A percentile compares a stretch with the other conserved stretches of the same genome.
Evolutionary conservation across 2,113 vertebrate genomes (phyloP).

Genomic region (Heterocephalus glaber): DNA sequence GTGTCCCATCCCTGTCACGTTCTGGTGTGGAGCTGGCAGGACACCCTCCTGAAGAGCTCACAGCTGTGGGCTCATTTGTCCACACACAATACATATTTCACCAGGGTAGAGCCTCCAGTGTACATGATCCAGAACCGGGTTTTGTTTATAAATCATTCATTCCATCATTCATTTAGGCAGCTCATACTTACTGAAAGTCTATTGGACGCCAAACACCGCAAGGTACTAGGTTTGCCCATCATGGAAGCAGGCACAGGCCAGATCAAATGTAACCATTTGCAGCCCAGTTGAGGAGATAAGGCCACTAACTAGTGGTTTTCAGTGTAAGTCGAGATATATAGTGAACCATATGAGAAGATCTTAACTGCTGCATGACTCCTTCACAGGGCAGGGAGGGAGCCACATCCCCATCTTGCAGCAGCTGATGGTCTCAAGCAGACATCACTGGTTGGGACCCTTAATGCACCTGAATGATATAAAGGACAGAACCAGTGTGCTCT

Average conservation of each 20-base stretch:
- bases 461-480: not conserved
- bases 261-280: not conserved
- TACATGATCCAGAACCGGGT: not conserved
- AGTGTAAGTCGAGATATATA: not conserved
- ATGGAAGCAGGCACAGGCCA: not conserved
- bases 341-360: not conserved
- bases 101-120: not conserved
- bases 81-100: not conserved
- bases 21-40: not conserved
- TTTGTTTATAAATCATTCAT: not conserved
- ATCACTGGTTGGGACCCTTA: fast-evolving
- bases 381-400: not conserved
- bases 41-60: not conserved
- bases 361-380: not conserved
- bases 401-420: not conserved
- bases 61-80: not conserved
- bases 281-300: not conserved
- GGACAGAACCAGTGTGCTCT: not conserved
- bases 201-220: not conserved
- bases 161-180: not conserved
- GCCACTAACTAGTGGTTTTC: not conserved
- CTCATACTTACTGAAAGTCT: not conserved
- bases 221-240: not conserved
- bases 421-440: not conserved
- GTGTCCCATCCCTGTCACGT: not conserved